phyloP scores from a whole-genome alignment of 2,888 invertebrate species.

The Hyppa rectilinea region DNA sequence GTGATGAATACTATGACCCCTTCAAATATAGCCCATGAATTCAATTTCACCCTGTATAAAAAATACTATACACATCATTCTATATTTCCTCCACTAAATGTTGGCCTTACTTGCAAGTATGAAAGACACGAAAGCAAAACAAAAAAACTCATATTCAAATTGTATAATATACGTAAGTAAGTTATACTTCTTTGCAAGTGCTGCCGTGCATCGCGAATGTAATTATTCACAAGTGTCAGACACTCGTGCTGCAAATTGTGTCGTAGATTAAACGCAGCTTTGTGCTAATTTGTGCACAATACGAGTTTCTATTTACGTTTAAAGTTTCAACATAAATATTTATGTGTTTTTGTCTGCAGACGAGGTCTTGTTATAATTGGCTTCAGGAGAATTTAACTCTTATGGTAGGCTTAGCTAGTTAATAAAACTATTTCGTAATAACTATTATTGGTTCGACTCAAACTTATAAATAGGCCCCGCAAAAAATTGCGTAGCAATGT shows the following conservation, averaged over 20 bases:
- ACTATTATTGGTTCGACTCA: not conserved
- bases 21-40: too few species aligned
- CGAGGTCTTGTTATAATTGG: not conserved
- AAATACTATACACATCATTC: too few species aligned
- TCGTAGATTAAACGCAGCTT: conserved; percentile 52
- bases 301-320: conserved; percentile 19
- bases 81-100: not conserved
- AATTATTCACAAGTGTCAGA: conserved; percentile 53
- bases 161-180: not conserved
- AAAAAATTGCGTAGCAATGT: not conserved
- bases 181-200: not conserved
- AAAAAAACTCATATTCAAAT: not conserved
- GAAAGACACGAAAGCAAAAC: not conserved
- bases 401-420: too few species aligned
- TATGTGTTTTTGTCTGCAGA: not conserved
- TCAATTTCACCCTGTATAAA: too few species aligned
- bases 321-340: not conserved
- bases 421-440: not conserved
- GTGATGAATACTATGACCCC: too few species aligned
- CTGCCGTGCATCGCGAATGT: conserved; percentile 19
- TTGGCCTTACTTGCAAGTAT: not conserved
- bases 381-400: not conserved
- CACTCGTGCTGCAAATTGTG: conserved; percentile 48
- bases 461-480: too few species aligned
- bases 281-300: conserved; percentile 43